Base-by-base conservation (phyloP, 2,113 vertebrate species). In the Gasterosteus aculeatus region DNA sequence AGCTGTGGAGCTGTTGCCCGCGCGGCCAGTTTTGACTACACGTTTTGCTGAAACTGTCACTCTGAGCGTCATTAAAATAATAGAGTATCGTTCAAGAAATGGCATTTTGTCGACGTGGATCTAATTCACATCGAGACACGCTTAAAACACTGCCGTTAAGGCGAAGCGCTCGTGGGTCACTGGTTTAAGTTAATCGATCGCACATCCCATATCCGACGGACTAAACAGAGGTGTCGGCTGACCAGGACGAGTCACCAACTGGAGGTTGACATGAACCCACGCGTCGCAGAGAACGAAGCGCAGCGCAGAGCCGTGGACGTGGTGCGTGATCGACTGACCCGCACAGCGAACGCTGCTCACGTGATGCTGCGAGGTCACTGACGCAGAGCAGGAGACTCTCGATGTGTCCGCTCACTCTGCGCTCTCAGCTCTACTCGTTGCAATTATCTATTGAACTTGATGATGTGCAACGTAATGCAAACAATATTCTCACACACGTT, bases 291-390 rank as follows among this genome's bases (percentile, higher is more conserved):
- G 35, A 38, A 7, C 4, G 65, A 54, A 10, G 38, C 38, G 12
- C 22, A 61, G 49, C 33, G 60, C 46, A 16, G 58, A 3, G 47
- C 57, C 0, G 82, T 87, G 72, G 88, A 91, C 26, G 91, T 93
- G 89, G 92, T 93, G 72, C 39, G 91, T 90, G 58, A 69, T 42
- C 18, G 16, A 51, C 7, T 5, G 14, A 10, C 26, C n/a, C 26
- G 18, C 39, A 18, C 22, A 16, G 7, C 16, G n/a, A 6, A 29
- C 31, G 0, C 35, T 38, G 3, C 35, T 6, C 7, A 3, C 1
- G 22, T 26, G 22, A 26, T 26, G 22, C 22, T 26, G 22, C 22
- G 22, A 26, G 22, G 26, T 14, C 16, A 18, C 53, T 39, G 2
- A 19, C 7, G 0, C 11, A 2, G 15, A 77, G 10, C 4, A 38